Evolutionary conservation across 2,797 vertebrate genomes (phyloP), one percentile per base, ranked within the genome.

Genomic region (Dallia pectoralis): DNA sequence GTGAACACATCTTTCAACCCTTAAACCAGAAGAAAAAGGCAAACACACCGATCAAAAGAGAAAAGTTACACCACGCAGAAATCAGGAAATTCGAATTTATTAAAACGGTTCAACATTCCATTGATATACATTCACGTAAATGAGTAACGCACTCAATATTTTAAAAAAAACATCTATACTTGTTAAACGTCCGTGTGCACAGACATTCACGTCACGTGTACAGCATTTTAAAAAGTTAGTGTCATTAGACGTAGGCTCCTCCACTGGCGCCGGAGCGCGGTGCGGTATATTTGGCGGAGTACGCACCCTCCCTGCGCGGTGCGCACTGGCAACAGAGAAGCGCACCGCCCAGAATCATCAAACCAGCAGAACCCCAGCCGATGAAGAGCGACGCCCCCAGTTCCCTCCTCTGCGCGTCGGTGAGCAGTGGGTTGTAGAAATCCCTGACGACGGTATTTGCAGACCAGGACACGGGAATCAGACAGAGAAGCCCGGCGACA

Each of bases 391-490:
- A 59, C 1, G 53, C 22, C 12, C 53, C 53, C 53, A 59, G 18
- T 22, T 59, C 53, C 25, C 53, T 59, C 22, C 53, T 59, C 53
- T 59, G 22, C 18, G 22, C 53, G 4, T 59, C 53, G 11, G 22
- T 59, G 18, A 59, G 53, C 81, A 14, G 93, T 80, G 0, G 91
- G 76, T 93, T 94, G 90, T 95, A 94, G 89, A 94, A 95, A 36
- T 95, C 93, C 16, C 71, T 89, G 85, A 95, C 89, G 83, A 94
- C 76, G 67, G 72, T 88, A 85, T 95, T 89, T 71, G 94, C 93
- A 0, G 93, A 92, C 94, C 93, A 95, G 68, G 85, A 94, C 70
- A 93, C 49, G 0, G 94, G 94, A 73, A 94, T 90, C 74, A 95
- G 86, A 29, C 84, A 77, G 72, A 95, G 82, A 53, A 93, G 0